Percentiles rank a stretch among this genome's conserved stretches.
Conservation (phyloP, 1,140 invertebrate species). For the Araneus ventricosus region DNA sequence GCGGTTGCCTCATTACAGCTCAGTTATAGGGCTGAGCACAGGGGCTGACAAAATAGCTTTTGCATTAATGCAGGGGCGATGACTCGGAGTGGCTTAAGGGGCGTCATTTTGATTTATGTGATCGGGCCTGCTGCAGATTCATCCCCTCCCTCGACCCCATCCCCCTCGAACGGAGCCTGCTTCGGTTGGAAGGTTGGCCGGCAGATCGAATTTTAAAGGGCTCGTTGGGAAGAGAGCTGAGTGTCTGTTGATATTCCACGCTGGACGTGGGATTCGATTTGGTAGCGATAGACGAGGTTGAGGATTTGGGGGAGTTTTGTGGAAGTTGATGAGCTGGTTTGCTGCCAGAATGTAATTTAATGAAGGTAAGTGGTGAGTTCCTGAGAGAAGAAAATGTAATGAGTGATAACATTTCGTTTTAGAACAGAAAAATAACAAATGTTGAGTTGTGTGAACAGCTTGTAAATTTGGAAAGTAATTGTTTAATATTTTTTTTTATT, state of each 20-base stretch:
- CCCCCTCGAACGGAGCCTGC: not conserved
- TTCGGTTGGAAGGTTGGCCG: not conserved
- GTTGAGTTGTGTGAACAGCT: too few relatives aligned
- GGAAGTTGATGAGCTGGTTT: not conserved
- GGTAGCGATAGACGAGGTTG: constrained; percentile 31
- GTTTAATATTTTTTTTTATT: too few relatives aligned
- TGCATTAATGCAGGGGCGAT: constrained; percentile 46
- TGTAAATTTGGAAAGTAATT: too few relatives aligned
- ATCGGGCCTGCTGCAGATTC: constrained; percentile 8
- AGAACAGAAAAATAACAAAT: too few relatives aligned
- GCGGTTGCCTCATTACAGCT: constrained; percentile 38
- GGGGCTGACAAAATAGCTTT: constrained; percentile 40
- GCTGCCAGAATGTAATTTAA: not conserved
- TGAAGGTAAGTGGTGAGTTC: not conserved
- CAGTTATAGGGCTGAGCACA: constrained; percentile 25
- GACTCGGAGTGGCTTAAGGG: not conserved
- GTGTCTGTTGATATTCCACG: constrained; percentile 44
- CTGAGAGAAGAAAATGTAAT: too few relatives aligned
- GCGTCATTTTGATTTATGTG: constrained; percentile 61
- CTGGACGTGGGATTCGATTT: not conserved
- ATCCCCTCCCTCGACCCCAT: not conserved
- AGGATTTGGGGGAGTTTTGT: not conserved
- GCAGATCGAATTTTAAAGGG: constrained; percentile 50
- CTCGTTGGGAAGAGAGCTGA: not conserved
- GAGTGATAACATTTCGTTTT: too few relatives aligned